phyloP scores from a whole-genome alignment of 2,113 vertebrate species.

The Origma solitaria region DNA sequence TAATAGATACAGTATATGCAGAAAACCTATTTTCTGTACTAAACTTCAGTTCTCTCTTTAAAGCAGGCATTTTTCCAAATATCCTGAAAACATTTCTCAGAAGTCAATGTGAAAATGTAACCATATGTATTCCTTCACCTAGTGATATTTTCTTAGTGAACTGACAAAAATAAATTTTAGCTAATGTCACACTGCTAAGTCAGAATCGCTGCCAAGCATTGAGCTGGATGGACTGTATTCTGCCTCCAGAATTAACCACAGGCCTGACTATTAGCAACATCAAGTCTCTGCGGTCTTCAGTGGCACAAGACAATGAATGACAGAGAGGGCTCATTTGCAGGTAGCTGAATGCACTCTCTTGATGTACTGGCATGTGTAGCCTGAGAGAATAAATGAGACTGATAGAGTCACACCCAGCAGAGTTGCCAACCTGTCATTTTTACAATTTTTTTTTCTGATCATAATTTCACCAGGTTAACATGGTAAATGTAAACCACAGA shows the following conservation, averaged over 20 bases:
- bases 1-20: not conserved
- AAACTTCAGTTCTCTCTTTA: not conserved
- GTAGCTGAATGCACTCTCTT: not conserved
- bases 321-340: not conserved
- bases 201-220: not conserved
- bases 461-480: not conserved
- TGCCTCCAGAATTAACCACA: not conserved
- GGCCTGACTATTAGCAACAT: not conserved
- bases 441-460: not conserved
- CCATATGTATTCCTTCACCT: constrained; percentile 39
- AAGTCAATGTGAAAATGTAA: constrained; percentile 16
- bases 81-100: not conserved
- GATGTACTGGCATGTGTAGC: not conserved
- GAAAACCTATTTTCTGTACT: not conserved
- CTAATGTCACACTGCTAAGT: not conserved
- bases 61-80: constrained; percentile 22
- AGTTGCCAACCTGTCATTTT: not conserved
- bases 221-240: not conserved
- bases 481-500: not conserved
- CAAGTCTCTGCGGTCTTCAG: not conserved
- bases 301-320: not conserved
- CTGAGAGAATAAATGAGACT: not conserved
- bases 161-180: constrained; percentile 19
- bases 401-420: not conserved
- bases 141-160: constrained; percentile 14